Conservation (phyloP, 2,797 vertebrate genomes). For the Tiaroga cobitis region DNA sequence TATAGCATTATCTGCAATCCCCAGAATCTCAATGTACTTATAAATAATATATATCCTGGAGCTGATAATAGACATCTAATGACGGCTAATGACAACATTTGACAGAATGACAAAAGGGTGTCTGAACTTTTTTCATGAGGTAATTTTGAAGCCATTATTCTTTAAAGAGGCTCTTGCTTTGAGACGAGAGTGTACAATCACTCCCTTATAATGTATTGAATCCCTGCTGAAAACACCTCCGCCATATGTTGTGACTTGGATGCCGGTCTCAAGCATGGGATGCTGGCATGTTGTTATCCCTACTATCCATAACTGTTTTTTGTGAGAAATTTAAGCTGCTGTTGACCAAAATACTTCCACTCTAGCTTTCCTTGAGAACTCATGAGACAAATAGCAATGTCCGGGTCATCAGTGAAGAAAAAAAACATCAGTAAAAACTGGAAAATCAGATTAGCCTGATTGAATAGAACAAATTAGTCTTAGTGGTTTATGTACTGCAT, state of each 20-base stretch:
- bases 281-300: not conserved
- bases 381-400: not conserved
- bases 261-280: not conserved
- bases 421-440: not conserved
- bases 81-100: not conserved
- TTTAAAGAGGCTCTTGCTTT: not conserved
- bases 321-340: not conserved
- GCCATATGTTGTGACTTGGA: not conserved
- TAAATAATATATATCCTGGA: conserved; percentile 15
- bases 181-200: not conserved
- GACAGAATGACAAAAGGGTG: not conserved
- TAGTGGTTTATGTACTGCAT: not conserved
- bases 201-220: not conserved
- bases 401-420: not conserved
- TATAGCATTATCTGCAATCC: conserved; percentile 17
- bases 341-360: not conserved
- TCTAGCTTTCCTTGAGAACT: not conserved
- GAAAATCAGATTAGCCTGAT: not conserved
- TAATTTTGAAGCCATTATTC: not conserved
- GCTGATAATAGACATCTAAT: not conserved
- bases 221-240: not conserved
- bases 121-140: not conserved
- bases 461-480: not conserved
- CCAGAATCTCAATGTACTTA: not conserved
- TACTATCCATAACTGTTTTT: not conserved